Percentiles rank a stretch among this genome's conserved stretches.
phyloP scores from a whole-genome alignment of 2,797 vertebrate genomes.

The Tragopan temminckii region DNA sequence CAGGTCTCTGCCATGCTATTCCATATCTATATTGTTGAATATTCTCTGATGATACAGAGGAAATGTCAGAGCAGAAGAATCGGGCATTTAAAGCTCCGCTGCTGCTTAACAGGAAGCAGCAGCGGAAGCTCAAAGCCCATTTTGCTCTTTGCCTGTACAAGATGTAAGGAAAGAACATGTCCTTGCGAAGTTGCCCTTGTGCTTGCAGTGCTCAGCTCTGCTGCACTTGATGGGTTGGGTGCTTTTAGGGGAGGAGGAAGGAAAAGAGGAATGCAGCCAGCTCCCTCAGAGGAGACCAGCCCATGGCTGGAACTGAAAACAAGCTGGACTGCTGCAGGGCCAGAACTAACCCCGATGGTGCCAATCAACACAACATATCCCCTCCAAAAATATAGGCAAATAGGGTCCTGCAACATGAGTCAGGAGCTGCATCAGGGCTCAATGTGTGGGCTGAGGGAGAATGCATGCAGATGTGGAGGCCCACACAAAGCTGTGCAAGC shows the following conservation, averaged over 20 bases:
- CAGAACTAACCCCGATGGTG: constrained; percentile 33
- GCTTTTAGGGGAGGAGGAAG: constrained; percentile 60
- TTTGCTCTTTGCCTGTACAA: neutral
- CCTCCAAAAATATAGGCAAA: neutral
- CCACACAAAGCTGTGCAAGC: neutral
- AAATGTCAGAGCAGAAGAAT: neutral
- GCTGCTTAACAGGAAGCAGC: neutral
- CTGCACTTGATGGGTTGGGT: constrained; percentile 9
- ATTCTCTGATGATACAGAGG: neutral
- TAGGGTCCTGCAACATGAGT: neutral
- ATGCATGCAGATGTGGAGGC: neutral
- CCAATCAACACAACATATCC: constrained; percentile 37
- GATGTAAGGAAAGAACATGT: neutral
- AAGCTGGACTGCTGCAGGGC: constrained; percentile 6
- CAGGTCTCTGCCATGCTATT: neutral
- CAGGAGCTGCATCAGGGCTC: neutral
- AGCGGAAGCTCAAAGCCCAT: neutral
- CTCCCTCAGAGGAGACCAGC: constrained; percentile 22
- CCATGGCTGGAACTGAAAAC: constrained; percentile 34
- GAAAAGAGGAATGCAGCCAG: constrained; percentile 25
- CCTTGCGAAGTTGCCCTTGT: neutral
- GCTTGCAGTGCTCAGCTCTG: neutral
- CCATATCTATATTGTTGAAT: neutral
- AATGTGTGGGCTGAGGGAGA: neutral
- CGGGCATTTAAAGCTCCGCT: neutral